phyloP scores from a whole-genome alignment of 1,140 invertebrate species.

The Sesamia nonagrioides region DNA sequence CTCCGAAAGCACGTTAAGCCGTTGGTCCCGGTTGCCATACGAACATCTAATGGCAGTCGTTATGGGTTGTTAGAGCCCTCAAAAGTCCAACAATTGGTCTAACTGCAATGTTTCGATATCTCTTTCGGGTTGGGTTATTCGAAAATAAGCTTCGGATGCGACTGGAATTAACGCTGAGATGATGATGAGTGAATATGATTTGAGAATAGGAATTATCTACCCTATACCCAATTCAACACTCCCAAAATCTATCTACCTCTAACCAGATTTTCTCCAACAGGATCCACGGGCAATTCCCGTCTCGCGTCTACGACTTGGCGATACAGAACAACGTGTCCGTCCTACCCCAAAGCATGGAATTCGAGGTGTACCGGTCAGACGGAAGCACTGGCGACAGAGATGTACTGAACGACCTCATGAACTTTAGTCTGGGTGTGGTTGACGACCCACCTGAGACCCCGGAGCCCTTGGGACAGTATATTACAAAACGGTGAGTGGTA shows the following conservation, averaged over 20 bases:
- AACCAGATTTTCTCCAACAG: conserved; percentile 53
- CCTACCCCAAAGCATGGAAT: conserved; percentile 59
- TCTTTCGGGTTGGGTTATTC: no score
- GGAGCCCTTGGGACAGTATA: conserved; percentile 62
- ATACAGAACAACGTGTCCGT: conserved; percentile 64
- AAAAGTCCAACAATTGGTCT: no score
- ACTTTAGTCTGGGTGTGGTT: conserved; percentile 51
- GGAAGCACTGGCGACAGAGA: conserved; percentile 51
- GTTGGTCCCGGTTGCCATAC: no score
- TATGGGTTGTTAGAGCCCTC: no score
- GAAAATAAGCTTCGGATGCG: no score
- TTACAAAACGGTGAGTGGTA: conserved; percentile 65
- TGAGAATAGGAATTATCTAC: no score
- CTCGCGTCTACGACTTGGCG: conserved; percentile 65
- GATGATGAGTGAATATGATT: no score
- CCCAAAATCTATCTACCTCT: background rate
- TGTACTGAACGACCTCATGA: conserved; percentile 59
- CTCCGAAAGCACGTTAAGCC: no score
- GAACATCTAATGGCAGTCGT: no score
- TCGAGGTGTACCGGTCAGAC: conserved; percentile 65
- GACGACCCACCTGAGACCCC: conserved; percentile 52
- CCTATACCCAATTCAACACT: no score
- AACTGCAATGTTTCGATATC: no score
- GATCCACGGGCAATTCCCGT: conserved; percentile 71
- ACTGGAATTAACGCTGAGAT: no score